Conservation (phyloP, 2,113 vertebrate species). For the Mixornis gularis region DNA sequence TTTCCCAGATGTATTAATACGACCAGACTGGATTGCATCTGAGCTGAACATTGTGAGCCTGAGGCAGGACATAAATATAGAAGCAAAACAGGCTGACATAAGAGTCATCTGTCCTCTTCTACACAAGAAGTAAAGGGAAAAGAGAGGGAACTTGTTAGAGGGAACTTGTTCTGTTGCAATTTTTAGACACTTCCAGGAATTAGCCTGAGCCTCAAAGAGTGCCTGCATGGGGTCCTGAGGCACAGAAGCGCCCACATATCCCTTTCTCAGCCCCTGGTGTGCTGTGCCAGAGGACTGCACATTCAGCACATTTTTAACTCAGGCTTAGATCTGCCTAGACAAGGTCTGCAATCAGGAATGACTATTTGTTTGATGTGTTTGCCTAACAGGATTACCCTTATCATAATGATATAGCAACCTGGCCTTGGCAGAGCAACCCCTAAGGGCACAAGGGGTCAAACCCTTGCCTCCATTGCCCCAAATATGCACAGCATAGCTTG, state of each 20-base stretch:
- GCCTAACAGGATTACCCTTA: conserved; percentile 59
- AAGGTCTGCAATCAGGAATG: background rate
- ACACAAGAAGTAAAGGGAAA: conserved; percentile 15
- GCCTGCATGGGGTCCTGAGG: background rate
- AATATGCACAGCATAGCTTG: background rate
- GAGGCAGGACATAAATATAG: conserved; percentile 67
- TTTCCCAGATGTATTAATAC: conserved; percentile 52
- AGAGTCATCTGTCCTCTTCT: conserved; percentile 59
- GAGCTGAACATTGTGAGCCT: conserved; percentile 64
- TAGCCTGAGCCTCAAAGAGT: background rate
- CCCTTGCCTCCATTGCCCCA: background rate
- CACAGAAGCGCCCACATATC: background rate
- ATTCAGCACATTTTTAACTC: conserved; percentile 30
- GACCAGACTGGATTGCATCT: conserved; percentile 56
- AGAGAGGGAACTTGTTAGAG: background rate
- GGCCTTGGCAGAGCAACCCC: conserved; percentile 45
- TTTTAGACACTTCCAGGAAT: background rate
- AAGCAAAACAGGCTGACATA: conserved; percentile 57
- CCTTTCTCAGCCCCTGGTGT: background rate
- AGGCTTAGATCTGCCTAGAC: background rate
- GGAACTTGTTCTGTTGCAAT: background rate
- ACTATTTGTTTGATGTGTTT: conserved; percentile 48
- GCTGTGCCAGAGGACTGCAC: background rate
- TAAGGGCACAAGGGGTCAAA: background rate
- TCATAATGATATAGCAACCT: conserved; percentile 22